These are phyloP conservation scores for Montipora foliosa DNA, from an alignment of 64 coral and sea anemone genomes.

Conservation along the genomic window DNA sequence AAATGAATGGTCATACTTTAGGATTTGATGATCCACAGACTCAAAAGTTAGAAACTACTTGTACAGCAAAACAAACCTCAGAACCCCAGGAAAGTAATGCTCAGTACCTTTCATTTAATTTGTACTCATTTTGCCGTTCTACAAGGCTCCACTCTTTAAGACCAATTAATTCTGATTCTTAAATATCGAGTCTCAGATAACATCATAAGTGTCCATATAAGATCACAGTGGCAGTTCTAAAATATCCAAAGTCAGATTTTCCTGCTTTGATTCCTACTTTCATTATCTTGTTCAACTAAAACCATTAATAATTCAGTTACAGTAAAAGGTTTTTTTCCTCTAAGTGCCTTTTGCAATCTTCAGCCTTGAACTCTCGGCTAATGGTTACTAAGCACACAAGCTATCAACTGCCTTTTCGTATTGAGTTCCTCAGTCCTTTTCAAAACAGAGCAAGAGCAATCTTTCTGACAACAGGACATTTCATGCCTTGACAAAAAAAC, in stretches of 20 bases:
- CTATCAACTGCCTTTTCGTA: not conserved
- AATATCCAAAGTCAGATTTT: not conserved
- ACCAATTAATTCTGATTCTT: too few relatives aligned
- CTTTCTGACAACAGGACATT: too few relatives aligned
- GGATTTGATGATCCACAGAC: not conserved
- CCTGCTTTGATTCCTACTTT: not conserved
- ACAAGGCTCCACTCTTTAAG: too few relatives aligned
- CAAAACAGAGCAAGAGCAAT: too few relatives aligned
- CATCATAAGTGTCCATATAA: too few relatives aligned
- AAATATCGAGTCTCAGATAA: too few relatives aligned
- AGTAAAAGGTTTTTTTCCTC: conserved; percentile 7
- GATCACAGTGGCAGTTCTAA: not conserved
- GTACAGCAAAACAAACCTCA: not conserved
- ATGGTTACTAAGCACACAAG: not conserved
- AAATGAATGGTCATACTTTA: not conserved
- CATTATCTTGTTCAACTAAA: not conserved
- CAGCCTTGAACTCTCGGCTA: not conserved
- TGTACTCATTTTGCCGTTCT: too few relatives aligned
- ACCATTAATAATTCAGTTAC: not conserved
- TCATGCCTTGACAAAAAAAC: too few relatives aligned
- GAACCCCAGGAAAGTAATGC: not conserved
- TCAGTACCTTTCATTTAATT: not conserved
- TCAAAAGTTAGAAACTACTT: not conserved
- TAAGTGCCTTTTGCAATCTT: not conserved
- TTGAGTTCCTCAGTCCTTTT: too few relatives aligned